Evolutionary conservation across 2,797 vertebrate genomes (phyloP).

Genomic region (Phaenicophaeus curvirostris): DNA sequence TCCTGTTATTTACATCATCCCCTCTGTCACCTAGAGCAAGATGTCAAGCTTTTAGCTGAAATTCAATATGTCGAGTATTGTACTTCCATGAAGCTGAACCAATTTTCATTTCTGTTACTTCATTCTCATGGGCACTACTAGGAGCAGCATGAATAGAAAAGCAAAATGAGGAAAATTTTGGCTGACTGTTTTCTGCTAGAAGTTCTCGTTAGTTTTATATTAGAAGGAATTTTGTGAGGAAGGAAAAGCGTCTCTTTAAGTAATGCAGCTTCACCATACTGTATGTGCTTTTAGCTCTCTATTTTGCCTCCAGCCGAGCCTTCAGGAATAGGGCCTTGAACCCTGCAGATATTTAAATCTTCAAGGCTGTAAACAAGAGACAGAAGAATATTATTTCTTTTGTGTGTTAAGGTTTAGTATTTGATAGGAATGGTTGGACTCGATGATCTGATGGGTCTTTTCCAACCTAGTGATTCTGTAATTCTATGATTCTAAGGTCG

Average conservation of each 20-base stretch:
- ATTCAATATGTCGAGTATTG: not conserved
- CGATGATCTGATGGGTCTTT: too few species aligned
- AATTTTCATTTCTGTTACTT: not conserved
- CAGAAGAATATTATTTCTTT: not conserved
- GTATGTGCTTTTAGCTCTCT: not conserved
- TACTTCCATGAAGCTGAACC: not conserved
- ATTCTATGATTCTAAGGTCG: too few species aligned
- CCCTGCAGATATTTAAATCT: not conserved
- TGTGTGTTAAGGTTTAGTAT: not conserved
- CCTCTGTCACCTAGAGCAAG: conserved; percentile 33
- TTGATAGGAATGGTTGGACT: too few species aligned
- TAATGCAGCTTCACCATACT: not conserved
- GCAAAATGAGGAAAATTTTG: not conserved
- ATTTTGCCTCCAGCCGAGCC: not conserved
- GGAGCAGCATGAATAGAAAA: not conserved
- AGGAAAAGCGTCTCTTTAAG: not conserved
- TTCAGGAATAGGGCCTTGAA: not conserved
- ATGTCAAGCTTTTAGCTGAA: conserved; percentile 18
- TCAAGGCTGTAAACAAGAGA: not conserved
- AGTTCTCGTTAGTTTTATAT: conserved; percentile 15
- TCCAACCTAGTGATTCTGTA: too few species aligned
- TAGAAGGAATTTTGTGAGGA: not conserved
- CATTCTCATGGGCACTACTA: not conserved
- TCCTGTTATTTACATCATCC: conserved; percentile 63
- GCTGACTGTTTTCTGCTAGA: not conserved